Base-by-base conservation (phyloP, 1,140 invertebrate species). In the Caenorhabditis briggsae region DNA sequence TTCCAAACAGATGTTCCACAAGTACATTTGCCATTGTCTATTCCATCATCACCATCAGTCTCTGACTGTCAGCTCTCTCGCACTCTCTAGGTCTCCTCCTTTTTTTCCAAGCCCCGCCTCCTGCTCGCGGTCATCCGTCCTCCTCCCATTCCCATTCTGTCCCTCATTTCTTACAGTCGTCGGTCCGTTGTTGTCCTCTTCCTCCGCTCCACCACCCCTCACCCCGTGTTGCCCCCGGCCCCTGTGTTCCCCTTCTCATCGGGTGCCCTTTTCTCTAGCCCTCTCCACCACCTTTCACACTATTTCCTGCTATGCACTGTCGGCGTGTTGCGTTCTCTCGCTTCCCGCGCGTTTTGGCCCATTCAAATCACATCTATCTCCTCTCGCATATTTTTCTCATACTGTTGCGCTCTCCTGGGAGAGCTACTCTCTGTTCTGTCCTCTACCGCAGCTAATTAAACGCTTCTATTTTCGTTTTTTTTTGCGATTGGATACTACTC, bases 21-120 rank as follows among this genome's bases (percentile, higher is more conserved):
- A 78, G 70, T 48, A 50, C 70, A 78, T n/a, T 23, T 48, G 70
- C 70, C 70, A 78, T 78, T 78, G 70, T 53, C 70, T n/a, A 48
- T 9, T 20, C 9, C 70, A 50, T 41, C 12, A 70, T 70, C 41
- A 46, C 16, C 41, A 33, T 64, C 41, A 6, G 12, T 78, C 46
- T 5, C 18, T 50, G 33, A 23, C 70, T 25, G 46, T n/a, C 2
- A 5, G 11, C 64, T 50, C 70, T 48, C 20, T 11, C 20, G 50
- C 43, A 18, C 70, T 78, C 46, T 7, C 64, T n/a, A 14, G 50
- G 50, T n/a, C n/a, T n/a, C 18, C 18, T 46, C n/a, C 41, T 8
- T 53, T 53, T 53, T 53, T 11, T 11, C 50, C 2, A 53, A 5
- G 46, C 46, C 23, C 70, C 70, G 70, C 70, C 70, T n/a, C 46